Evolutionary conservation across 2,888 invertebrate genomes (phyloP), one percentile per base, ranked within the genome.

Genomic region (Eumerus sabulonum): DNA sequence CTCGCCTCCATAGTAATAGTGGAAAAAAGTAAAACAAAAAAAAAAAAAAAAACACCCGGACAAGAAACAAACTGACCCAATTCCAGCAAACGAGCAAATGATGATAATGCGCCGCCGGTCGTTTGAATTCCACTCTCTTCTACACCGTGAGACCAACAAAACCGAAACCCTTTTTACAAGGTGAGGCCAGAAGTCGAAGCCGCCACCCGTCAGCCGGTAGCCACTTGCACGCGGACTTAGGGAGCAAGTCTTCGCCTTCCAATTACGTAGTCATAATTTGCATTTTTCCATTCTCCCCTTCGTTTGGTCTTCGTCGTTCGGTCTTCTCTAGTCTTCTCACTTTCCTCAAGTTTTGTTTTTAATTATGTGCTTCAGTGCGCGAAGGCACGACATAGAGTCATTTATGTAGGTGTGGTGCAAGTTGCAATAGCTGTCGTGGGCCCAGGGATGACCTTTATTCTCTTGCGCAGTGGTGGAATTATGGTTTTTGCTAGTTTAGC

Each of bases 191-290:
- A 9, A n/a, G 38, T 14, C 44, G 5, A 40, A n/a, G 17, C 16
- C 45, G 18, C 40, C 17, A 19, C 2, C 36, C 57, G 1, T 19
- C 35, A 17, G 51, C 38, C 36, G n/a, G 1, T 19, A 13, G 27
- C 38, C 13, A 48, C 38, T 14, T 35, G 17, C 36, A 38, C 59
- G 38, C 38, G 38, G 64, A 76, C 27, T 44, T 59, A 36, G 14
- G 40, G 40, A 77, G 66, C 42, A 67, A 77, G 73, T 63, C 67
- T 73, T 67, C 68, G 73, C 60, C 68, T 68, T 70, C 74, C 74
- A 79, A 74, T 79, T 79, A 74, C 70, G 73, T 60, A 79, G 73
- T 74, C 68, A 70, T 66, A 79, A 79, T 74, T 79, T 79, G 51
- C 59, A 73, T 68, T 70, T 62, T 79, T 40, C 54, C 14, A 12